phyloP scores from a whole-genome alignment of 2,888 invertebrate species.

The Autographa gamma region DNA sequence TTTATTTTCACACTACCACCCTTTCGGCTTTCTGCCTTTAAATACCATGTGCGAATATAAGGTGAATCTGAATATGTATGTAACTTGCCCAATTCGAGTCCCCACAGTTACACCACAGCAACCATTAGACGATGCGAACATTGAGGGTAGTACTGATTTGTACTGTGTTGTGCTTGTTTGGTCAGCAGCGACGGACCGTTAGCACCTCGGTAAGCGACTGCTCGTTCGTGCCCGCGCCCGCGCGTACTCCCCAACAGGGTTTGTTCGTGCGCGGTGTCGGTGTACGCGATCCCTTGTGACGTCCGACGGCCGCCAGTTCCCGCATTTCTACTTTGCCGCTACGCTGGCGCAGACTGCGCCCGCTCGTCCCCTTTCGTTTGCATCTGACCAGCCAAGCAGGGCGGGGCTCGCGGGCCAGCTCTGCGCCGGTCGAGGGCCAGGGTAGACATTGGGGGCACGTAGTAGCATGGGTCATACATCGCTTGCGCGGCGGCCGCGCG shows the following conservation, averaged over 20 bases:
- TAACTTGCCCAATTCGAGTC: slow-evolving; percentile 64
- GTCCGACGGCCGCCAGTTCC: slow-evolving; percentile 83
- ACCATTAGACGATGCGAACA: slow-evolving; percentile 75
- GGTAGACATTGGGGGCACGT: slow-evolving; percentile 72
- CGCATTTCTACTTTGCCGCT: slow-evolving; percentile 59
- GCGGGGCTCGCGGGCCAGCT: slow-evolving; percentile 41
- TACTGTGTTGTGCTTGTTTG: slow-evolving; percentile 88
- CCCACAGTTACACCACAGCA: slow-evolving; percentile 68
- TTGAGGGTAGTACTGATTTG: slow-evolving; percentile 86
- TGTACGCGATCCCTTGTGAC: slow-evolving; percentile 86
- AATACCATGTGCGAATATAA: slow-evolving; percentile 61
- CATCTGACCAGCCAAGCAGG: slow-evolving; percentile 42
- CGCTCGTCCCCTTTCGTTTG: slow-evolving; percentile 40
- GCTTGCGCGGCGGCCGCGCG: slow-evolving; percentile 88
- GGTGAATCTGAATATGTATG: slow-evolving; percentile 61
- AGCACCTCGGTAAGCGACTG: slow-evolving; percentile 87
- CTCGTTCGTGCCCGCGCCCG: slow-evolving; percentile 79
- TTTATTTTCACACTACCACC: slow-evolving; percentile 52
- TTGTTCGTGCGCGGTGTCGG: slow-evolving; percentile 81
- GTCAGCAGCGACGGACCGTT: slow-evolving; percentile 89
- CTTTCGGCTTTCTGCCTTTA: slow-evolving; percentile 57
- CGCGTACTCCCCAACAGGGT: slow-evolving; percentile 76
- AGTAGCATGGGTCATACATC: slow-evolving; percentile 89
- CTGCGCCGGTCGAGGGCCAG: slow-evolving; percentile 59
- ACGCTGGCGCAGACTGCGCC: slow-evolving; percentile 41